These are phyloP conservation scores for Dipodomys ordii DNA, from an alignment of 2,113 vertebrate genomes.

Conservation along the genomic window DNA sequence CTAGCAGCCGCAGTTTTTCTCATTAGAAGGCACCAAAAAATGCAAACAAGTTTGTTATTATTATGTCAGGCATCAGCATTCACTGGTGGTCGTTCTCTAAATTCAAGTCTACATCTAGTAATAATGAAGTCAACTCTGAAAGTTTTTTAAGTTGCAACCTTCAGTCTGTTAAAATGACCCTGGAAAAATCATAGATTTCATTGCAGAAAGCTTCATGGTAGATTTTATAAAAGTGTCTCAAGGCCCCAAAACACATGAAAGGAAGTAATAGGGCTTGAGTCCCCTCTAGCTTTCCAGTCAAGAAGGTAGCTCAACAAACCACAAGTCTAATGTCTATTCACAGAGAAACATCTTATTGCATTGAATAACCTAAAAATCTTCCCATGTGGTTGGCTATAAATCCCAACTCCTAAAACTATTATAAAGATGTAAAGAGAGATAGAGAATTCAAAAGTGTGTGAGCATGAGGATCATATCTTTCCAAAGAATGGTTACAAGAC, in stretches of 20 bases:
- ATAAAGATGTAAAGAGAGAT: neutral
- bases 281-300: neutral
- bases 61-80: neutral
- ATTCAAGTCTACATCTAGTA: neutral
- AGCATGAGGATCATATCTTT: conserved; percentile 21
- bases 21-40: neutral
- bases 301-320: conserved; percentile 27
- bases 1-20: neutral
- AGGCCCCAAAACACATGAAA: neutral
- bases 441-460: neutral
- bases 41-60: too few species aligned
- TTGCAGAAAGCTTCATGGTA: neutral
- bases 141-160: neutral
- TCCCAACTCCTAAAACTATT: neutral
- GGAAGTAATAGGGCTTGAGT: neutral
- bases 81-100: neutral
- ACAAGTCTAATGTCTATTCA: neutral
- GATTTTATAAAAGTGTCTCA: neutral
- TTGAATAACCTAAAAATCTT: neutral
- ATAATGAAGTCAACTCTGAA: neutral
- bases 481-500: conserved; percentile 13
- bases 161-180: neutral
- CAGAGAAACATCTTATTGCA: conserved; percentile 12
- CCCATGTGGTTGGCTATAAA: neutral
- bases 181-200: neutral